These are phyloP conservation scores for Allobates femoralis DNA, from an alignment of 2,797 vertebrate genomes.

Conservation along the genomic window DNA sequence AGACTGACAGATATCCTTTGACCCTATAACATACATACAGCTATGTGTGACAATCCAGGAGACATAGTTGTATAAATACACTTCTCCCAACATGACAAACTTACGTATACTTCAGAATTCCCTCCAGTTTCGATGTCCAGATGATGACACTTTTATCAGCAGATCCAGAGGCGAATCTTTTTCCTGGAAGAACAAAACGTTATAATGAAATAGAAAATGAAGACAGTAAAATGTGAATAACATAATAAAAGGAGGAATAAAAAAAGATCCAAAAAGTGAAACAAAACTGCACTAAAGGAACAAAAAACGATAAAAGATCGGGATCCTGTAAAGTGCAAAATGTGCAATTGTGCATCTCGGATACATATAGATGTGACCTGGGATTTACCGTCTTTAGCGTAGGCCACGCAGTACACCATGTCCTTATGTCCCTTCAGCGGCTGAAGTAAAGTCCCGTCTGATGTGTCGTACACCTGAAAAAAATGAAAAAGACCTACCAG, in stretches of 20 bases:
- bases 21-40: not conserved
- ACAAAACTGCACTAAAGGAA: too few relatives aligned
- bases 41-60: not conserved
- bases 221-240: not conserved
- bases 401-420: slow-evolving; percentile 95
- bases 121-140: slow-evolving; percentile 98
- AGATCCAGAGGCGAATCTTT: slow-evolving; percentile 96
- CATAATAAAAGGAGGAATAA: too few relatives aligned
- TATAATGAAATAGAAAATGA: not conserved
- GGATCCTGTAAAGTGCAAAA: too few relatives aligned
- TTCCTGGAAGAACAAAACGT: slow-evolving; percentile 80
- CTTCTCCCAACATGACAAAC: slow-evolving; percentile 64
- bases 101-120: slow-evolving; percentile 98
- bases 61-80: not conserved
- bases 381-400: slow-evolving; percentile 93
- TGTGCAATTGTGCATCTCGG: too few relatives aligned
- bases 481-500: not conserved
- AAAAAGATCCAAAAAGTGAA: too few relatives aligned
- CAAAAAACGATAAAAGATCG: too few relatives aligned
- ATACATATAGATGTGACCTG: too few relatives aligned
- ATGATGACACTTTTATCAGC: slow-evolving; percentile 99
- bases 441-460: slow-evolving; percentile 92
- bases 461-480: slow-evolving; percentile 90
- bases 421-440: slow-evolving; percentile 96
- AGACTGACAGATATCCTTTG: too few relatives aligned